A percentile compares a stretch with the other conserved stretches of the same genome.
These are phyloP conservation scores for Drosophila persimilis DNA, from an alignment of 1,140 invertebrate species.

Conservation along the genomic window DNA sequence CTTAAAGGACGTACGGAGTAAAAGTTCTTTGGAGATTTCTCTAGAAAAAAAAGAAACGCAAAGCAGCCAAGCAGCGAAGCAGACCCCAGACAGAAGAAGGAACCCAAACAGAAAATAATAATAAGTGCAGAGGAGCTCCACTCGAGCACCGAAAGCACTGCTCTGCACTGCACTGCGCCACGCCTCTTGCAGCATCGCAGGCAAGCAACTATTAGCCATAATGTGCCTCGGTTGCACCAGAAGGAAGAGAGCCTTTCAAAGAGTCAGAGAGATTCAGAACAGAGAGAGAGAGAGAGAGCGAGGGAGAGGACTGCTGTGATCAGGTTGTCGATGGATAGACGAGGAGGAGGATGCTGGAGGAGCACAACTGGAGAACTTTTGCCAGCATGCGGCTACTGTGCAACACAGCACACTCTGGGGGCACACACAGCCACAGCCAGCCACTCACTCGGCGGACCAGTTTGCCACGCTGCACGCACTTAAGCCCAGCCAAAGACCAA, in stretches of 20 bases:
- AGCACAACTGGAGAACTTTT: slow-evolving; percentile 22
- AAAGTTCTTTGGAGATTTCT: slow-evolving; percentile 69
- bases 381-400: slow-evolving; percentile 57
- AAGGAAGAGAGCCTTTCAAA: not conserved
- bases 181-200: slow-evolving; percentile 32
- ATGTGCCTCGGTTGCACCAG: slow-evolving; percentile 41
- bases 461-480: slow-evolving; percentile 75
- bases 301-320: slow-evolving; percentile 15
- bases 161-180: slow-evolving; percentile 52
- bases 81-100: slow-evolving; percentile 20
- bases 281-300: slow-evolving; percentile 2
- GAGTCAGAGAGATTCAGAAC: not conserved
- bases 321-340: slow-evolving; percentile 42
- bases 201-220: slow-evolving; percentile 68
- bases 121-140: not conserved
- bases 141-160: slow-evolving; percentile 1
- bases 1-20: slow-evolving; percentile 69
- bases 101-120: slow-evolving; percentile 20
- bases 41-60: slow-evolving; percentile 44
- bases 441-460: slow-evolving; percentile 45
- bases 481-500: slow-evolving; percentile 37
- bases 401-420: slow-evolving; percentile 23
- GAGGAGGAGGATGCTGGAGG: slow-evolving; percentile 1
- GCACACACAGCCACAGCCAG: slow-evolving; percentile 1
- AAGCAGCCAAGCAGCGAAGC: not conserved